These are phyloP conservation scores for Poecile montanus DNA, from an alignment of 2,797 vertebrate genomes.

Conservation along the genomic window DNA sequence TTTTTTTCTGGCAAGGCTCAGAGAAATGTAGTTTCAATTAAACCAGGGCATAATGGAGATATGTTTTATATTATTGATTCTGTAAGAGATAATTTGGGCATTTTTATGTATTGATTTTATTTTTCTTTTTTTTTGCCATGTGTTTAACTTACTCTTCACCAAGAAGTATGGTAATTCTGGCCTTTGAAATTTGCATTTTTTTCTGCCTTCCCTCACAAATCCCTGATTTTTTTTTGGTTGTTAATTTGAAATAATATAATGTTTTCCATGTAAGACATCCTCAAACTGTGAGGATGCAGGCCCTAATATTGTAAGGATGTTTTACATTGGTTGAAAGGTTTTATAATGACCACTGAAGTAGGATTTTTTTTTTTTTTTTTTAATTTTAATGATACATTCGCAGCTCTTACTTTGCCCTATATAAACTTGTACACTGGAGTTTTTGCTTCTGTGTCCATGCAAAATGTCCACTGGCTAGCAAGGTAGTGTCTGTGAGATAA, in stretches of 20 bases:
- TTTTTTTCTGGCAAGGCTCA: slow-evolving; percentile 55
- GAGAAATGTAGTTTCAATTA: slow-evolving; percentile 69
- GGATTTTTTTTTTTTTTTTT: not conserved
- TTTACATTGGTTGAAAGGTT: not conserved
- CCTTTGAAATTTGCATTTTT: not conserved
- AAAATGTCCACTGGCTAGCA: not conserved
- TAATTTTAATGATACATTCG: not conserved
- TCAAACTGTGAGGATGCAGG: not conserved
- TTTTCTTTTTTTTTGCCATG: not conserved
- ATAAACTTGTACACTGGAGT: not conserved
- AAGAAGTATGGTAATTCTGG: not conserved
- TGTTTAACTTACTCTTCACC: not conserved
- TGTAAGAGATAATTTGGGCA: slow-evolving; percentile 20
- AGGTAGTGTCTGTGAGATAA: not conserved
- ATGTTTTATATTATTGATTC: slow-evolving; percentile 74
- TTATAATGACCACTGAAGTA: not conserved
- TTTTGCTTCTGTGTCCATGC: not conserved
- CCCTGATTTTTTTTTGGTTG: not conserved
- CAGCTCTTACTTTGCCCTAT: not conserved
- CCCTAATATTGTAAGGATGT: not conserved
- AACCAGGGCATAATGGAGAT: slow-evolving; percentile 57
- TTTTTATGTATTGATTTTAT: slow-evolving; percentile 23
- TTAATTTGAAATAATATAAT: not conserved
- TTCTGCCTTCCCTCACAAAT: not conserved
- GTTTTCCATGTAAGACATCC: not conserved